Base-by-base conservation (phyloP, 2,113 vertebrate genomes). In the Excalfactoria chinensis region DNA sequence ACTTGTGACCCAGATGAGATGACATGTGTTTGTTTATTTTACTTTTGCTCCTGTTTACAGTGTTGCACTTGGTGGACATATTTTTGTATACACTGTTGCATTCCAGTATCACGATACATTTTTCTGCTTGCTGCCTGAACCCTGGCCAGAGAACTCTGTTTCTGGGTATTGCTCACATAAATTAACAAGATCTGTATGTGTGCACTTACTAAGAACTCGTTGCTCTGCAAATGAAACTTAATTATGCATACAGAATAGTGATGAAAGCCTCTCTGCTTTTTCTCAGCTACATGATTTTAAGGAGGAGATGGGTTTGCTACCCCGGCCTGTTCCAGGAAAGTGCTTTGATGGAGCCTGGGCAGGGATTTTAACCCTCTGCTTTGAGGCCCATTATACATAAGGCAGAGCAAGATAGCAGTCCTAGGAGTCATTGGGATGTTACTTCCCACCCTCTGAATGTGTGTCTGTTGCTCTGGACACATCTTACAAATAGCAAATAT, bases 21-120 rank as follows among this genome's bases (percentile, higher is more conserved):
- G 30, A 81, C 79, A 80, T 55, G 64, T 62, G 34, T 84, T 88
- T 96, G 89, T 93, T 95, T 95, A 83, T 93, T 95, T 94, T 93
- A 77, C 72, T 96, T 91, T 53, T 73, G 58, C 78, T 87, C 43
- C 60, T 89, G 68, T 88, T 95, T 93, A 89, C 56, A 93, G 15
- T 40, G 26, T 84, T 85, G 69, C 56, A 41, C n/a, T 89, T 37
- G 19, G 63, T 86, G 68, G 72, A 62, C 4, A 14, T 71, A 32
- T 74, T 93, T 89, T 88, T 56, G 51, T 35, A 12, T 21, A 6
- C 26, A 23, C 19, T 71, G 18, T 68, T 84, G 44, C 0, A 2
- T 77, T 81, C 68, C 48, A 60, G n/a, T n/a, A 41, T 49, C 26
- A 51, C 76, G 89, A 83, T 30, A 26, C 12, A 35, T 81, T 94